phyloP scores from a whole-genome alignment of 92 coral and sea anemone species.

The Plumapathes pennacea region DNA sequence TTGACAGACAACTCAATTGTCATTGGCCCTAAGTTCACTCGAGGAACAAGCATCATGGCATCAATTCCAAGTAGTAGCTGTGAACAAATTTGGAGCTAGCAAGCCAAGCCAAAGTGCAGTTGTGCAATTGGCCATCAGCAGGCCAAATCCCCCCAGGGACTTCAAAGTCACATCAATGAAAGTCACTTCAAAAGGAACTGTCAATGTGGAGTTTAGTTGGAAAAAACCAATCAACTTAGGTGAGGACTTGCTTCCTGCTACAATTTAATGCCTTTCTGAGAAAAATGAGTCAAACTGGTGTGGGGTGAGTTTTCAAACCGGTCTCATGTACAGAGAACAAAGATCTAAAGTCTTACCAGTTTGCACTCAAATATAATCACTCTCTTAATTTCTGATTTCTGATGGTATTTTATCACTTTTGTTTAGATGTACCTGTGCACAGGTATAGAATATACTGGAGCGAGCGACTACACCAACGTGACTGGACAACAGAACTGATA shows the following conservation, averaged over 20 bases:
- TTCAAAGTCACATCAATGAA: constrained; percentile 26
- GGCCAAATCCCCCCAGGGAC: constrained; percentile 51
- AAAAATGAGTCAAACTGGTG: neutral
- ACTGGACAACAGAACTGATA: constrained; percentile 7
- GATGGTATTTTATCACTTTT: neutral
- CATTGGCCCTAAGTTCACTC: too few relatives aligned
- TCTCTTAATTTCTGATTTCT: neutral
- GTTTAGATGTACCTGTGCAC: constrained; percentile 55
- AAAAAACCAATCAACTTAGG: constrained; percentile 56
- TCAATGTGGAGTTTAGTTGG: constrained; percentile 48
- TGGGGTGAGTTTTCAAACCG: neutral
- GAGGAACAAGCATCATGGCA: constrained; percentile 17
- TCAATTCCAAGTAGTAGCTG: constrained; percentile 48
- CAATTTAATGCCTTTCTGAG: neutral
- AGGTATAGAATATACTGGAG: constrained; percentile 63
- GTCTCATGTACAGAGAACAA: neutral
- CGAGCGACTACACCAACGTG: neutral
- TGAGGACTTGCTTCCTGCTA: neutral
- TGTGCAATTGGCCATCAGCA: constrained; percentile 21
- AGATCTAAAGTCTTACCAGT: neutral
- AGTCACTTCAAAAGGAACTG: constrained; percentile 12
- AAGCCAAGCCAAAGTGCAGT: constrained; percentile 44
- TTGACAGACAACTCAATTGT: too few relatives aligned
- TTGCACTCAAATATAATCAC: neutral
- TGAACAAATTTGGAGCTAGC: constrained; percentile 34